These are phyloP conservation scores for Leptinotarsa juncta DNA, from an alignment of 2,888 invertebrate species.

Conservation along the genomic window DNA sequence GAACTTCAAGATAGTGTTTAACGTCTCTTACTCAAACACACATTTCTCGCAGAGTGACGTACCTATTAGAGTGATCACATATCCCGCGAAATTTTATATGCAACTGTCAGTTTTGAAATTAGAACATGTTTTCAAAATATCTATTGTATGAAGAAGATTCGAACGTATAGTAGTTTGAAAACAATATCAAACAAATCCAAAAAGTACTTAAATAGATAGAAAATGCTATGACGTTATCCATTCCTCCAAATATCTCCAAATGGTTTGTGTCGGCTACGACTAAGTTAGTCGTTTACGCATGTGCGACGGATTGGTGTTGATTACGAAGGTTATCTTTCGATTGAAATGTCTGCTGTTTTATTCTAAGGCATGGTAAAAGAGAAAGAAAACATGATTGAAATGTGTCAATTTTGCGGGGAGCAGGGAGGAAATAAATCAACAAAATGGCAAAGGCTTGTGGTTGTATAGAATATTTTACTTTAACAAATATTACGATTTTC, in stretches of 20 bases:
- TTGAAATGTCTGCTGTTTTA: neutral
- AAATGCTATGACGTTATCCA: neutral
- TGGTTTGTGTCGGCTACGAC: constrained; percentile 7
- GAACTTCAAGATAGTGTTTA: no score
- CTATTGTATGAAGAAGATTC: neutral
- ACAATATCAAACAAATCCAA: neutral
- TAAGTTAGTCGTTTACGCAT: neutral
- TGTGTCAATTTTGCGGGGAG: neutral
- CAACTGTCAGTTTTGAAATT: no score
- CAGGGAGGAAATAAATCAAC: constrained; percentile 24
- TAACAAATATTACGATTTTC: neutral
- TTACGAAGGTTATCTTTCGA: neutral
- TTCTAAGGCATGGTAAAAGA: neutral
- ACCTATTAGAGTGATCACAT: no score
- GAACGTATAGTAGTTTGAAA: neutral
- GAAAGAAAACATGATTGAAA: neutral
- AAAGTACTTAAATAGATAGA: neutral
- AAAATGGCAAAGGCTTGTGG: constrained; percentile 38
- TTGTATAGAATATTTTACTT: constrained; percentile 27
- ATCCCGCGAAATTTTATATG: no score
- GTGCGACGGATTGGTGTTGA: neutral
- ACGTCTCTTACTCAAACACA: no score
- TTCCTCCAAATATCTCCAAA: constrained; percentile 16
- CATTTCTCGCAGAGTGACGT: no score
- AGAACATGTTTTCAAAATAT: no score